Conservation (phyloP, 2,888 invertebrate genomes). For the Polyommatus icarus region DNA sequence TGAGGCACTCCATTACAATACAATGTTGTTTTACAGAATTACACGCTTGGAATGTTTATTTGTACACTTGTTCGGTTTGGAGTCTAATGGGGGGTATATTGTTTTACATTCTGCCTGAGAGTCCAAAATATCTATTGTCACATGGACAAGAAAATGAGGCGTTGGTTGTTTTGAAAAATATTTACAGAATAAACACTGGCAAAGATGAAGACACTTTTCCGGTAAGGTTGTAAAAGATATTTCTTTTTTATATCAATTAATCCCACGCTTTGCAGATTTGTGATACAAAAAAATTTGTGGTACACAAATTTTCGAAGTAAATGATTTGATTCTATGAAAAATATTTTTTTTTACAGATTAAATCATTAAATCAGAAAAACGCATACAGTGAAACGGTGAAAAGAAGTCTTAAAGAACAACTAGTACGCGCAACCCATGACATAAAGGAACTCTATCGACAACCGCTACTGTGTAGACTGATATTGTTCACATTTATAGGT, state of each 20-base stretch:
- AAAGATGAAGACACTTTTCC: constrained; percentile 51
- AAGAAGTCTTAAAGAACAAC: constrained; percentile 49
- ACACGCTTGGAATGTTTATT: constrained; percentile 60
- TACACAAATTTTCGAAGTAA: too few relatives aligned
- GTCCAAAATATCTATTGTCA: constrained; percentile 58
- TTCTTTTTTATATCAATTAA: too few relatives aligned
- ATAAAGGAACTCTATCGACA: constrained; percentile 51
- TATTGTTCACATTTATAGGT: constrained; percentile 49
- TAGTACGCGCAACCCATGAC: constrained; percentile 50
- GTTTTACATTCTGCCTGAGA: constrained; percentile 56
- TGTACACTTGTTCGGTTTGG: constrained; percentile 54
- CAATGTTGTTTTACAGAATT: constrained; percentile 48
- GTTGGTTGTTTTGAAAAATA: constrained; percentile 51
- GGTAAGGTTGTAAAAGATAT: constrained; percentile 44
- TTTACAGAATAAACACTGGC: constrained; percentile 55
- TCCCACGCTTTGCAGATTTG: too few relatives aligned
- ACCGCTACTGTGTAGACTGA: constrained; percentile 47
- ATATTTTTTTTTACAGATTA: constrained; percentile 48
- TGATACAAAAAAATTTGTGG: too few relatives aligned
- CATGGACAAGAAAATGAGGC: constrained; percentile 54
- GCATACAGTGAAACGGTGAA: constrained; percentile 44
- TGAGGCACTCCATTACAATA: background rate
- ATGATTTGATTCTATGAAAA: background rate
- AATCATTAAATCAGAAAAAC: constrained; percentile 46
- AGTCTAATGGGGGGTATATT: constrained; percentile 52